phyloP scores from a whole-genome alignment of 1,140 invertebrate species.

The Zaprionus inermis region DNA sequence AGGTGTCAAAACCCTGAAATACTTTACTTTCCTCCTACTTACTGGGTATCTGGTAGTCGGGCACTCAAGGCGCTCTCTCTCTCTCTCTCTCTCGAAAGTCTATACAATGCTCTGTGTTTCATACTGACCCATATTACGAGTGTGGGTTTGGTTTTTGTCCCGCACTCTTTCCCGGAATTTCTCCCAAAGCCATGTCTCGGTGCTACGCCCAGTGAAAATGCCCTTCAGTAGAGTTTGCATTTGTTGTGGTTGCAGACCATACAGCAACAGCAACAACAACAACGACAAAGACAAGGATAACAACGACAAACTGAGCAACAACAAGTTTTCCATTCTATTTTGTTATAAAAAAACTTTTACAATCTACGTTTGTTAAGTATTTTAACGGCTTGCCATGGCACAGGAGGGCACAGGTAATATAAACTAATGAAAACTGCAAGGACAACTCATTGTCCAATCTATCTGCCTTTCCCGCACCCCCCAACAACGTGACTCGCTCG shows the following conservation, averaged over 20 bases:
- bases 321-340: constrained; percentile 69
- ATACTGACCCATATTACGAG: constrained; percentile 75
- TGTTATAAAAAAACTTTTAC: constrained; percentile 79
- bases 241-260: constrained; percentile 56
- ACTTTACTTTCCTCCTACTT: background rate
- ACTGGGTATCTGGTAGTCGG: background rate
- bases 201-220: constrained; percentile 43
- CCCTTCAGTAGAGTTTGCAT: constrained; percentile 62
- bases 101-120: constrained; percentile 62
- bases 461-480: background rate
- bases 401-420: constrained; percentile 44
- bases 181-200: background rate
- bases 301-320: constrained; percentile 46
- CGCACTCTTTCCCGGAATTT: background rate
- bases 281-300: constrained; percentile 28
- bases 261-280: constrained; percentile 15
- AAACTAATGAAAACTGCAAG: constrained; percentile 78
- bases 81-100: background rate
- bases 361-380: constrained; percentile 83
- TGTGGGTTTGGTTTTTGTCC: constrained; percentile 17
- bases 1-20: no score
- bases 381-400: constrained; percentile 64
- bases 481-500: background rate
- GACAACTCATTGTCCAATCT: constrained; percentile 57
- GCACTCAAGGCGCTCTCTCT: background rate